These are phyloP conservation scores for Heliconius hortense DNA, from an alignment of 2,888 invertebrate species.

Conservation along the genomic window DNA sequence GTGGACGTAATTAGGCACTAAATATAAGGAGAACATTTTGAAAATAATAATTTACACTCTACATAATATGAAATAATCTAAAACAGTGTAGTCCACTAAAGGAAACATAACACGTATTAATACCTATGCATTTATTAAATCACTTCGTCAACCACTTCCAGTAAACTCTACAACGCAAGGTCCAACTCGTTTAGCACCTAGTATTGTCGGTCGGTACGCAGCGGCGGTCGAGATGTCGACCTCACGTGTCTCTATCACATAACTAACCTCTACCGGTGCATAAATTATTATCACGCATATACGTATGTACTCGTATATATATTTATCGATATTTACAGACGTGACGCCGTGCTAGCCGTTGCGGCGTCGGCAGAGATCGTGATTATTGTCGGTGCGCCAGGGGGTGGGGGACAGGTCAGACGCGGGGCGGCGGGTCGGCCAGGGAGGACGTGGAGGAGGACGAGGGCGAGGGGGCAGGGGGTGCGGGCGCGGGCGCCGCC, in stretches of 20 bases:
- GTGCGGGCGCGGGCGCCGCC: slow-evolving; percentile 70
- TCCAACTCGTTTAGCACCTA: slow-evolving; percentile 80
- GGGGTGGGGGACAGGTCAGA: slow-evolving; percentile 81
- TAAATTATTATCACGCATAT: slow-evolving; percentile 78
- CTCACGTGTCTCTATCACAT: slow-evolving; percentile 76
- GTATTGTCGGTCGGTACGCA: slow-evolving; percentile 79
- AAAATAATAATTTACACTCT: slow-evolving; percentile 74
- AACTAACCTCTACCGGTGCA: slow-evolving; percentile 81
- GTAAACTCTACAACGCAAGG: slow-evolving; percentile 72
- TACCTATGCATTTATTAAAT: slow-evolving; percentile 70
- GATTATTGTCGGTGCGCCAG: slow-evolving; percentile 79
- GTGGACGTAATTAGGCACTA: slow-evolving; percentile 76
- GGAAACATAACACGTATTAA: slow-evolving; percentile 76
- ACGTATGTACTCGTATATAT: slow-evolving; percentile 68
- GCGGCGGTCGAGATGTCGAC: slow-evolving; percentile 54
- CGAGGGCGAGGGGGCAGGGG: slow-evolving; percentile 79
- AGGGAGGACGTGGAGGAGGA: slow-evolving; percentile 85
- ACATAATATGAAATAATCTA: slow-evolving; percentile 68
- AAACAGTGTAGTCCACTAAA: slow-evolving; percentile 69
- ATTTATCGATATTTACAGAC: slow-evolving; percentile 75
- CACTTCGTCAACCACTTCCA: slow-evolving; percentile 70
- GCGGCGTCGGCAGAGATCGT: slow-evolving; percentile 64
- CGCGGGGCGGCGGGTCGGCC: slow-evolving; percentile 80
- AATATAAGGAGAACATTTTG: slow-evolving; percentile 66
- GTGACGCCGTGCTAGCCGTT: slow-evolving; percentile 56